Conservation (phyloP, 2,888 invertebrate species). For the Melieria omissa region DNA sequence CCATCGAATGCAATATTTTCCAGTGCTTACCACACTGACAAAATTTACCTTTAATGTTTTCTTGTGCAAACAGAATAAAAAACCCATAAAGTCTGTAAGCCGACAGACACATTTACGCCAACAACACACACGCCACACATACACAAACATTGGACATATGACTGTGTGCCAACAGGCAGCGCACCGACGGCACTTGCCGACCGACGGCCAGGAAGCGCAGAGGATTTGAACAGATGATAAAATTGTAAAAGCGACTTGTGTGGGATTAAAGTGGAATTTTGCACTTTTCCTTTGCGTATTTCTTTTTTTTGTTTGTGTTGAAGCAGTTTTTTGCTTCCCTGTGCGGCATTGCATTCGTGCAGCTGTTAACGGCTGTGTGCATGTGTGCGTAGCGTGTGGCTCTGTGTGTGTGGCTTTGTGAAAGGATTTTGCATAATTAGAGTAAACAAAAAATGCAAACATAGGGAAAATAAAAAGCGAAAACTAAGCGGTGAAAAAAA, state of each 20-base stretch:
- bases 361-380: neutral
- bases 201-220: neutral
- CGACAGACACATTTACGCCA: neutral
- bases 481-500: neutral
- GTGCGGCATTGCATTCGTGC: too few species aligned
- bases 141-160: neutral
- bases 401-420: neutral
- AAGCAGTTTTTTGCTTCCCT: neutral
- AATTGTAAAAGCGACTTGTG: neutral
- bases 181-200: too few species aligned
- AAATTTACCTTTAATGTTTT: too few species aligned
- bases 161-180: neutral
- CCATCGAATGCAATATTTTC: too few species aligned
- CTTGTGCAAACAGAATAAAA: too few species aligned
- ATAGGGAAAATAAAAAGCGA: neutral
- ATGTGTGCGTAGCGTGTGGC: neutral
- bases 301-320: neutral
- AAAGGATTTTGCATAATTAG: constrained; percentile 1
- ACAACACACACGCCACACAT: neutral
- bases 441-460: neutral
- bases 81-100: neutral
- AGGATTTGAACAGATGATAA: constrained; percentile 3
- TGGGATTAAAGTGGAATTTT: neutral
- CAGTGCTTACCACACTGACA: too few species aligned
- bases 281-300: neutral